Evolutionary conservation across 2,888 invertebrate genomes (phyloP), one percentile per base, ranked within the genome.

Genomic region (Dione juno): DNA sequence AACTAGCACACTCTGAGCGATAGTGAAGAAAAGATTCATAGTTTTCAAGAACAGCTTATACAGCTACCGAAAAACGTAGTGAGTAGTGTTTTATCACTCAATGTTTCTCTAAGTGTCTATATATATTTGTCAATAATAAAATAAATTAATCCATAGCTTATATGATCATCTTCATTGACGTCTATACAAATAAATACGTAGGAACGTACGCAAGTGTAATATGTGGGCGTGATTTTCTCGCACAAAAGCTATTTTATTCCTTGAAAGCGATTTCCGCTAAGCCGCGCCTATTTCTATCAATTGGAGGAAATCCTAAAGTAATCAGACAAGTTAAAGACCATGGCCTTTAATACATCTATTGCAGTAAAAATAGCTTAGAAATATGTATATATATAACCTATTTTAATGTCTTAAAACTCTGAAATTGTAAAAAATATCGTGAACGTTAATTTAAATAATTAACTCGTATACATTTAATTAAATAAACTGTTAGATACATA

Each of bases 221-320:
- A 37, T 19, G 37, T 37, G 19, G 40, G 37, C 14, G 19, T 52
- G n/a, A 52, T n/a, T 64, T 52, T 37, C 50, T 50, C 40, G 37
- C 50, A 50, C 21, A 52, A 50, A 64, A 14, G 64, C 35, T 19
- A 52, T 64, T 64, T 64, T 64, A 64, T 50, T 50, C 64, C 50
- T 64, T 52, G 64, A 48, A 50, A 52, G 37, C 64, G 37, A 50
- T 64, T 64, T 64, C 64, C 64, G 48, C 48, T 3, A 50, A 21
- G 64, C 64, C 35, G 50, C 9, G 64, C 64, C 64, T 64, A 52
- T 64, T 64, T 64, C 64, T 64, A 64, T 64, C 64, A 64, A 40
- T 64, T 50, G 64, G 37, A 52, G 64, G 64, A 64, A 64, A 52
- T 64, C 64, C 64, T 64, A 64, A 64, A 52, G 50, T 37, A 64